Percentiles rank a stretch among this genome's conserved stretches.
phyloP scores from a whole-genome alignment of 2,888 invertebrate species.

The Xanthia icteritia region DNA sequence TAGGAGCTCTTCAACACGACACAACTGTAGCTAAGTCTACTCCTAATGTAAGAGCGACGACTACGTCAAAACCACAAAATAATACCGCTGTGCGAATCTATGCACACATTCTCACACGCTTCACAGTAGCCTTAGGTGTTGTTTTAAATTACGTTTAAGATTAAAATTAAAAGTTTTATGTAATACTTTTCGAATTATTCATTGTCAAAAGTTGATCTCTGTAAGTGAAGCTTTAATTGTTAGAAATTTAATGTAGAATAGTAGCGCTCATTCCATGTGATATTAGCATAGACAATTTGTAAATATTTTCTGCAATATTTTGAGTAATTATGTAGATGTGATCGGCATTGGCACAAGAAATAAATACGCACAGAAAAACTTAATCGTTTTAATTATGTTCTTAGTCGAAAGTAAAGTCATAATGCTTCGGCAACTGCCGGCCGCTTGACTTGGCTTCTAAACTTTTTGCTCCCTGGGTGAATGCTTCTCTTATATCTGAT shows the following conservation, averaged over 20 bases:
- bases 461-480: slow-evolving; percentile 84
- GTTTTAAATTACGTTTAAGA: slow-evolving; percentile 51
- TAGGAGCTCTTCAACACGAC: slow-evolving; percentile 81
- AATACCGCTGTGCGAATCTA: slow-evolving; percentile 59
- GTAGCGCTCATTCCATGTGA: slow-evolving; percentile 77
- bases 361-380: slow-evolving; percentile 67
- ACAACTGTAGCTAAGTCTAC: slow-evolving; percentile 73
- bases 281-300: slow-evolving; percentile 75
- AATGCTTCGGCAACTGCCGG: slow-evolving; percentile 80
- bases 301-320: slow-evolving; percentile 65
- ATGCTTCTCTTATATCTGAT: slow-evolving; percentile 85
- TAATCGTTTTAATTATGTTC: slow-evolving; percentile 62
- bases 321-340: slow-evolving; percentile 57
- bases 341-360: slow-evolving; percentile 69
- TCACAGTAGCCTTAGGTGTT: slow-evolving; percentile 49
- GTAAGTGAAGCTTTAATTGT: slow-evolving; percentile 69
- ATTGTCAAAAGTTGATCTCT: slow-evolving; percentile 64
- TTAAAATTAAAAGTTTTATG: slow-evolving; percentile 9
- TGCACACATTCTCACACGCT: slow-evolving; percentile 45
- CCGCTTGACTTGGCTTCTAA: slow-evolving; percentile 81
- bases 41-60: not conserved
- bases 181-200: slow-evolving; percentile 53
- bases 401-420: slow-evolving; percentile 86
- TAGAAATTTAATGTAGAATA: slow-evolving; percentile 63
- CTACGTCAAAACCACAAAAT: slow-evolving; percentile 57